These are phyloP conservation scores for Chroicocephalus ridibundus DNA, from an alignment of 2,113 vertebrate species.

Conservation along the genomic window DNA sequence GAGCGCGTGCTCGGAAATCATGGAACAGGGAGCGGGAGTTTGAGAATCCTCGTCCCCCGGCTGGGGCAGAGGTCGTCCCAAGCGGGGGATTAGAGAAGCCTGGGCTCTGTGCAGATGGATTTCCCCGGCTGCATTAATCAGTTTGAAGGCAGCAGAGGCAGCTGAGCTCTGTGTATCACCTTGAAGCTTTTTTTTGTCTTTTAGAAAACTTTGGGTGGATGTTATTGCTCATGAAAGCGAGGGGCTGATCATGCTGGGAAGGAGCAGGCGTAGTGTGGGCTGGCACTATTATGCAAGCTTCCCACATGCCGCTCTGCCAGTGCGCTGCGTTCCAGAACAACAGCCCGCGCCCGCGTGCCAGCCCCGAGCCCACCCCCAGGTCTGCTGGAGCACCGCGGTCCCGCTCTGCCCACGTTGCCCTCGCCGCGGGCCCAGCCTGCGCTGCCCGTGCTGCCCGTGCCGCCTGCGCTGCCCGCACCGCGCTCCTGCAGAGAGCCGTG, in stretches of 20 bases:
- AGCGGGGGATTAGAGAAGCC: background rate
- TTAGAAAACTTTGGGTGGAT: constrained; percentile 29
- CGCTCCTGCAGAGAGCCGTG: fast-evolving
- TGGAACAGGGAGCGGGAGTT: background rate
- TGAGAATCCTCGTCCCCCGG: background rate
- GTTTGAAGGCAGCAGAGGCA: constrained; percentile 36
- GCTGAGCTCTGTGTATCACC: constrained; percentile 39
- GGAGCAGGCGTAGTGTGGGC: constrained; percentile 64
- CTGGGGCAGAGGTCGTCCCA: background rate
- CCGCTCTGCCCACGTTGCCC: background rate
- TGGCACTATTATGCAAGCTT: constrained; percentile 65
- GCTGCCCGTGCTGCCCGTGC: background rate
- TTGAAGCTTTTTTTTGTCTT: constrained; percentile 5
- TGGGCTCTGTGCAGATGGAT: background rate
- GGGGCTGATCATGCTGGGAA: constrained; percentile 48
- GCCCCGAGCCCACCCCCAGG: constrained; percentile 48
- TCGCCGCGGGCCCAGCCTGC: fast-evolving
- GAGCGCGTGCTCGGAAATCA: background rate
- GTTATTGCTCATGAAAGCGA: constrained; percentile 37
- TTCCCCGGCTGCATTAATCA: constrained; percentile 1
- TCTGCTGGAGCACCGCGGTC: background rate
- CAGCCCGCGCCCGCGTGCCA: constrained; percentile 35
- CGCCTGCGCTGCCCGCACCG: background rate
- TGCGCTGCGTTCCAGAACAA: constrained; percentile 56
- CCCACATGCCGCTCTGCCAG: constrained; percentile 58